These are phyloP conservation scores for Caenorhabditis plicata DNA, from an alignment of 2,888 invertebrate species.

Conservation along the genomic window DNA sequence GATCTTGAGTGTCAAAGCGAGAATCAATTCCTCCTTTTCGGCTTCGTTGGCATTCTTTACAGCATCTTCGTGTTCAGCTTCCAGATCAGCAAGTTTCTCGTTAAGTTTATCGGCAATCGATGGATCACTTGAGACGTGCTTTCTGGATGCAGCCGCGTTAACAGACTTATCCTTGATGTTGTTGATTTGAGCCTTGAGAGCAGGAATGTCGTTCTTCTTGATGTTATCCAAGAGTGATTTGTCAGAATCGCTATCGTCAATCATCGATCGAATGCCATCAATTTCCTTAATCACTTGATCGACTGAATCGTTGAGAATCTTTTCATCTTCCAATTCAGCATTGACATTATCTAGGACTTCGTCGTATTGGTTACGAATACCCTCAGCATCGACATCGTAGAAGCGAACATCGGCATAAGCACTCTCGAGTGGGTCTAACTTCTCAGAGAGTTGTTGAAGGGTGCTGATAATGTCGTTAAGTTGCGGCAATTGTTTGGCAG, in stretches of 20 bases:
- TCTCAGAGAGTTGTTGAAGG: constrained; percentile 44
- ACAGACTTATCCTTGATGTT: constrained; percentile 29
- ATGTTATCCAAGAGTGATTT: constrained; percentile 21
- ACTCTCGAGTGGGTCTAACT: constrained; percentile 46
- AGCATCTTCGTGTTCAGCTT: constrained; percentile 31
- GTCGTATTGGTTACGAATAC: constrained; percentile 41
- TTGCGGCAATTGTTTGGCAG: constrained; percentile 14
- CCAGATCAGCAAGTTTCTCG: constrained; percentile 17
- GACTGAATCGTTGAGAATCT: constrained; percentile 38
- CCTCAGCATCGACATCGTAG: constrained; percentile 49
- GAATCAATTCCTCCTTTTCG: constrained; percentile 34
- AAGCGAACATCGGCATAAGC: constrained; percentile 51
- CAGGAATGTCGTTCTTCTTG: constrained; percentile 26
- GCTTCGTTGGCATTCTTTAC: constrained; percentile 29
- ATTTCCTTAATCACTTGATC: constrained; percentile 41
- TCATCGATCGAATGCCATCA: constrained; percentile 22
- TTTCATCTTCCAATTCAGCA: constrained; percentile 38
- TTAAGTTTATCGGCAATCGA: constrained; percentile 17
- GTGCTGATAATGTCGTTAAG: constrained; percentile 21
- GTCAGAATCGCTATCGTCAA: constrained; percentile 19
- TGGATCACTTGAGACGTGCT: constrained; percentile 30
- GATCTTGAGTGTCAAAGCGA: constrained; percentile 23
- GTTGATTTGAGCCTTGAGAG: constrained; percentile 37
- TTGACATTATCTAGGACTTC: constrained; percentile 32
- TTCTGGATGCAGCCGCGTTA: constrained; percentile 27